These are phyloP conservation scores for Peromyscus attwateri DNA, from an alignment of 2,797 vertebrate genomes.

Conservation along the genomic window DNA sequence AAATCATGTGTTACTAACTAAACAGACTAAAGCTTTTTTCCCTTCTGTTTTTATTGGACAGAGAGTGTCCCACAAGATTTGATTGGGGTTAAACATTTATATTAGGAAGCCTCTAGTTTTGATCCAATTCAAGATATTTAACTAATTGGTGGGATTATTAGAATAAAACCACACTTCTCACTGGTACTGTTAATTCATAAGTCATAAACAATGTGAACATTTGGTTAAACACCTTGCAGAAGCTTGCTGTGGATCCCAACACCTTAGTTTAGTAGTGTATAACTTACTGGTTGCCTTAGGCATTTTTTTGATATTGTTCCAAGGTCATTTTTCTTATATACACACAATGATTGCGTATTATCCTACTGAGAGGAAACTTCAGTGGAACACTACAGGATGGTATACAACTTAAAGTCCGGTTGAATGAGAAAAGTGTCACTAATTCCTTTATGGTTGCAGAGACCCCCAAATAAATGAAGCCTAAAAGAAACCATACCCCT, in stretches of 20 bases:
- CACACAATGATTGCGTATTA: too few species aligned
- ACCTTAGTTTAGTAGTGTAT: too few species aligned
- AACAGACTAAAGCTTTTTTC: background rate
- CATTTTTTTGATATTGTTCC: background rate
- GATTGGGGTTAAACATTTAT: background rate
- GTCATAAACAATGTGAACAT: background rate
- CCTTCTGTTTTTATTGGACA: background rate
- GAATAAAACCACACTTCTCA: background rate
- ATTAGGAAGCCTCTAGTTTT: background rate
- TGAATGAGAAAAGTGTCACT: background rate
- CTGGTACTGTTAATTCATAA: background rate
- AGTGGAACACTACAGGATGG: too few species aligned
- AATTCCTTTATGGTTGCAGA: background rate
- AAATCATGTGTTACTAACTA: background rate
- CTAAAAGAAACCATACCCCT: background rate
- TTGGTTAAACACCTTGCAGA: background rate
- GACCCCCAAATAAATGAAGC: background rate
- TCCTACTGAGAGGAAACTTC: too few species aligned
- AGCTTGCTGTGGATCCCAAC: too few species aligned
- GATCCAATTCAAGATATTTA: background rate
- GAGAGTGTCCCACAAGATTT: background rate
- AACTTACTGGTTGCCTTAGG: background rate
- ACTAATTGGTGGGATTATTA: background rate
- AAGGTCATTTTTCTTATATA: background rate
- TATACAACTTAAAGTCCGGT: background rate